Conservation (phyloP, 2,888 invertebrate species). For the Magallana nippona region DNA sequence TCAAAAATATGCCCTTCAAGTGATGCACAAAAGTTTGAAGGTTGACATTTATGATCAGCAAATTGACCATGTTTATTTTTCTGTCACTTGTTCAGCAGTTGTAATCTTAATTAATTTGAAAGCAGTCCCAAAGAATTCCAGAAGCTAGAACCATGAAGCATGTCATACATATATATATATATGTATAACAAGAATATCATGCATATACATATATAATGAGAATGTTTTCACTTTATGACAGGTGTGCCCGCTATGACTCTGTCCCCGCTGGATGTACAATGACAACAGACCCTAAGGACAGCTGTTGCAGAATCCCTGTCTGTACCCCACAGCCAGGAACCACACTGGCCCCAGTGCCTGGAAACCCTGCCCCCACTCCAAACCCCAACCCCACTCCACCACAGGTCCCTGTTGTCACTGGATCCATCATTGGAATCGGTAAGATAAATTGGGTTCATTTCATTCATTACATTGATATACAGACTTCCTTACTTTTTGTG, state of each 20-base stretch:
- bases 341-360: constrained; percentile 52
- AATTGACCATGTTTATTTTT: too few species aligned
- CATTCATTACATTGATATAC: too few species aligned
- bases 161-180: too few species aligned
- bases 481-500: too few species aligned
- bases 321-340: constrained; percentile 58
- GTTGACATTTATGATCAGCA: too few species aligned
- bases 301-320: constrained; percentile 65
- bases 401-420: constrained; percentile 59
- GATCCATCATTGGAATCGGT: constrained; percentile 63
- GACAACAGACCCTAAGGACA: constrained; percentile 64
- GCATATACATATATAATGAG: not conserved
- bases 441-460: not conserved
- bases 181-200: not conserved
- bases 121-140: too few species aligned
- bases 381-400: constrained; percentile 50
- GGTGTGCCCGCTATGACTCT: constrained; percentile 60
- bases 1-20: too few species aligned
- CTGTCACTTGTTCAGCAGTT: too few species aligned
- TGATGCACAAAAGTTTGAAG: too few species aligned
- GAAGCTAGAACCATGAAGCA: too few species aligned
- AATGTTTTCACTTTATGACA: constrained; percentile 23
- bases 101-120: too few species aligned
- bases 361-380: constrained; percentile 47
- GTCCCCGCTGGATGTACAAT: constrained; percentile 64